Conservation (phyloP, 2,888 invertebrate species). For the Thera britannica region DNA sequence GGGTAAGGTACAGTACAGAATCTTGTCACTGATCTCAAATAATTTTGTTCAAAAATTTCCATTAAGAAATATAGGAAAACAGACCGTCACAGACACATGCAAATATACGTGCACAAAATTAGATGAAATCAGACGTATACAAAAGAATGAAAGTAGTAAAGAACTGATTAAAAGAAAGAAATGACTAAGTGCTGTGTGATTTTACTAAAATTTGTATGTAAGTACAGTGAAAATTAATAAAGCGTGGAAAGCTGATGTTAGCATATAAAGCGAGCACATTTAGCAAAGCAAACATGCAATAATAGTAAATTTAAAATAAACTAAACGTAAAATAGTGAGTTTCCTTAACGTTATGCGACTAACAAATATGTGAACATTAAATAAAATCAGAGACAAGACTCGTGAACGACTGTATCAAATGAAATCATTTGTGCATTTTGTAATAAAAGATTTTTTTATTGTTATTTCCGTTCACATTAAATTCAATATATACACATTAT, state of each 20-base stretch:
- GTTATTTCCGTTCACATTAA: slow-evolving; percentile 77
- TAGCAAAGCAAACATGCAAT: slow-evolving; percentile 67
- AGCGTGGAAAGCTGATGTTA: slow-evolving; percentile 51
- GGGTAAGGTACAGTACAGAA: slow-evolving; percentile 66
- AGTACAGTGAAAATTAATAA: slow-evolving; percentile 42
- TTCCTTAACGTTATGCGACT: slow-evolving; percentile 58
- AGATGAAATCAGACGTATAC: slow-evolving; percentile 74
- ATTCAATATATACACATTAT: slow-evolving; percentile 84
- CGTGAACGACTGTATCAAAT: slow-evolving; percentile 57
- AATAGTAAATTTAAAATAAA: slow-evolving; percentile 54
- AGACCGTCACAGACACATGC: slow-evolving; percentile 57
- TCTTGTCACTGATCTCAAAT: slow-evolving; percentile 84
- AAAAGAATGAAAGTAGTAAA: slow-evolving; percentile 36
- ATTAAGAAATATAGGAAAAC: slow-evolving; percentile 49
- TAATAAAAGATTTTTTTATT: slow-evolving; percentile 81
- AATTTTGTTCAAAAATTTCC: slow-evolving; percentile 61
- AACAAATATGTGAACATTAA: slow-evolving; percentile 56
- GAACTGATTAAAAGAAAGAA: slow-evolving; percentile 32
- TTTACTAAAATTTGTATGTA: background rate
- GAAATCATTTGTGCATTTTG: slow-evolving; percentile 73
- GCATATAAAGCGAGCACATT: slow-evolving; percentile 49
- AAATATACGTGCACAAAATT: slow-evolving; percentile 76
- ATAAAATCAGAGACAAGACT: slow-evolving; percentile 79
- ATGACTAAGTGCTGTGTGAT: slow-evolving; percentile 35
- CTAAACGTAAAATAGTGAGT: slow-evolving; percentile 52